Evolutionary conservation across 2,888 invertebrate species (phyloP).

Genomic region (Tortrix viridana): DNA sequence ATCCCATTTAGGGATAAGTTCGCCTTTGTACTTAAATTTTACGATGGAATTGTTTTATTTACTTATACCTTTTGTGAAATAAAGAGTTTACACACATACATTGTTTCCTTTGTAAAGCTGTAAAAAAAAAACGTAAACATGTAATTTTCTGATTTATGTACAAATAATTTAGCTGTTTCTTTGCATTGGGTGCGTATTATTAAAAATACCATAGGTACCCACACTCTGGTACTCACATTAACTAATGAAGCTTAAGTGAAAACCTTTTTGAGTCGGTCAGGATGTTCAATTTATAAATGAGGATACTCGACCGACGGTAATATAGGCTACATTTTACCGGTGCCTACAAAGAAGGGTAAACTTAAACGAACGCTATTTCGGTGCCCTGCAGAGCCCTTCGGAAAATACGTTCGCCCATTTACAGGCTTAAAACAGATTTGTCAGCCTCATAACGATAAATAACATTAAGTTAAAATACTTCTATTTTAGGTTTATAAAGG

Average conservation of each 20-base stretch:
- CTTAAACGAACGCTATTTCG: slow-evolving; percentile 45
- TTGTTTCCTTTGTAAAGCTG: no score
- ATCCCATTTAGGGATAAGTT: no score
- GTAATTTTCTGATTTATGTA: no score
- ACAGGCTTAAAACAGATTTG: slow-evolving; percentile 41
- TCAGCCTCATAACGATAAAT: slow-evolving; percentile 37
- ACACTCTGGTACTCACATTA: neutral
- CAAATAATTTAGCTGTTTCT: no score
- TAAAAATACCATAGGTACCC: no score
- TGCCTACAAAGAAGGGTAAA: slow-evolving; percentile 43
- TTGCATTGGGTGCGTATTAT: no score
- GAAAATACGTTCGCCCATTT: slow-evolving; percentile 52
- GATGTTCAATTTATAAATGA: slow-evolving; percentile 35
- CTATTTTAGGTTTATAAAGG: slow-evolving; percentile 25
- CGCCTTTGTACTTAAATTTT: no score
- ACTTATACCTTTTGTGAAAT: no score
- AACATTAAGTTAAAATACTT: slow-evolving; percentile 36
- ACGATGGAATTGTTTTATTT: no score
- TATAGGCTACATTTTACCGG: slow-evolving; percentile 42
- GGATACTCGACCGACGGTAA: slow-evolving; percentile 35
- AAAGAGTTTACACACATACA: no score
- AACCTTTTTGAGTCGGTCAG: slow-evolving; percentile 24
- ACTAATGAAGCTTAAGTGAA: slow-evolving; percentile 9
- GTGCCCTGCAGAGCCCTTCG: slow-evolving; percentile 47
- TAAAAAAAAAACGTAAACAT: no score